Base-by-base conservation (phyloP, 1,140 invertebrate genomes). In the Dryas iulia region DNA sequence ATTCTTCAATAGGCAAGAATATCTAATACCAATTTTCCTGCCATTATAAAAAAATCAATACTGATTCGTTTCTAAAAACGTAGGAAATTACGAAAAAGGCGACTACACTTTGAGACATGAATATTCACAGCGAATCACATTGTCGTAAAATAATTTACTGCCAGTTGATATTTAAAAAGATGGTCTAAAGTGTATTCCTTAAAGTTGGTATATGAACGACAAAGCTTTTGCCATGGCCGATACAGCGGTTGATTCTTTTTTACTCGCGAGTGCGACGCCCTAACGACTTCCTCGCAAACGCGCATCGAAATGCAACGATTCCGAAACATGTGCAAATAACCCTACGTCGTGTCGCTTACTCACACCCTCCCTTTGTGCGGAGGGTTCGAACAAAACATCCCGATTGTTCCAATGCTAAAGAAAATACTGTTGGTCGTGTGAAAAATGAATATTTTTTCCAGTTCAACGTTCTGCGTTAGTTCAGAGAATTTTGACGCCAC, bases 251-350 rank as follows among this genome's bases (percentile, higher is more conserved):
- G 67, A 72, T 78, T 75, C 78, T 86, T 84, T 74, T 47, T 83
- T 79, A 73, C 66, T 77, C 77, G 73, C 72, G 71, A 79, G 74
- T 73, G 66, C 81, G 72, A 76, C 76, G 74, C 78, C 77, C 80
- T 86, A 87, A 87, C 82, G 81, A 87, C 85, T 81, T 83, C 77
- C 76, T 82, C 56, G 73, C 76, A 85, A 85, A 82, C 78, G 78
- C 78, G 78, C 66, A 71, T 74, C 66, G 80, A 79, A 84, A 83
- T 81, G 82, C 79, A 79, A 75, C 83, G 80, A 78, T 80, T 81
- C 73, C 62, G 74, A 79, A 83, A 81, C 75, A 81, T 74, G 79
- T 71, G 75, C 76, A 80, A 82, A 77, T 74, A 77, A 69, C 60
- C 76, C 70, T 61, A 72, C 64, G 72, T 67, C 70, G 61, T 68